Conservation (phyloP, 2,797 vertebrate species). For the Syngnathus rostellatus region DNA sequence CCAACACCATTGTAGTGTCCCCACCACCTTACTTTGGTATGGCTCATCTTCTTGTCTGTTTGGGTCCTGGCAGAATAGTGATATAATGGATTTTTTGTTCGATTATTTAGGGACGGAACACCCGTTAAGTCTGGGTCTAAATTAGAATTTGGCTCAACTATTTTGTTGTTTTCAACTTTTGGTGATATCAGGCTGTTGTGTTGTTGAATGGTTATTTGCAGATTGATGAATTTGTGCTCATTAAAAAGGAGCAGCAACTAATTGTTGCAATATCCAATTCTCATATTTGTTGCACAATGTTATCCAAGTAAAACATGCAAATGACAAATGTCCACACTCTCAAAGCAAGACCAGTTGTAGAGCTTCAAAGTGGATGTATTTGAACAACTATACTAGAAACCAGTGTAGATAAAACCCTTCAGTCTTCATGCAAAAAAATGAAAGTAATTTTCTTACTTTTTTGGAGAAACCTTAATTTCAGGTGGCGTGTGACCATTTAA, state of each 20-base stretch:
- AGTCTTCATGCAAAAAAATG: slow-evolving; percentile 18
- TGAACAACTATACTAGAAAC: not conserved
- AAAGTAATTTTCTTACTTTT: slow-evolving; percentile 28
- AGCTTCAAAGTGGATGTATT: slow-evolving; percentile 1
- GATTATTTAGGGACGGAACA: slow-evolving; percentile 27
- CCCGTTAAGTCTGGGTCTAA: slow-evolving; percentile 50
- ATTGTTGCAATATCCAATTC: not conserved
- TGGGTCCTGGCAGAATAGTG: slow-evolving; percentile 38
- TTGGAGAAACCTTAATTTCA: slow-evolving; percentile 52
- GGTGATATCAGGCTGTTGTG: not conserved
- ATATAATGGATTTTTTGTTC: slow-evolving; percentile 44
- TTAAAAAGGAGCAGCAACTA: not conserved
- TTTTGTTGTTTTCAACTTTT: not conserved
- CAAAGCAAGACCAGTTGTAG: not conserved
- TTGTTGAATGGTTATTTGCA: not conserved
- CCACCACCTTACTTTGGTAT: slow-evolving; percentile 18
- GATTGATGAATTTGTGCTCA: slow-evolving; percentile 11
- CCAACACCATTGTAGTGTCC: slow-evolving; percentile 19
- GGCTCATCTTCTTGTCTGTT: slow-evolving; percentile 29
- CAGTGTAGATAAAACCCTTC: slow-evolving; percentile 5
- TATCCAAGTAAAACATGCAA: not conserved
- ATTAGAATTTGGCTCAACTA: slow-evolving; percentile 12
- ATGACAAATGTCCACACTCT: not conserved
- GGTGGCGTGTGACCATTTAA: slow-evolving; percentile 58
- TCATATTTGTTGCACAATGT: not conserved